A percentile compares a stretch with the other conserved stretches of the same genome.
phyloP scores from a whole-genome alignment of 2,888 invertebrate genomes.

The Nycteola revayana region DNA sequence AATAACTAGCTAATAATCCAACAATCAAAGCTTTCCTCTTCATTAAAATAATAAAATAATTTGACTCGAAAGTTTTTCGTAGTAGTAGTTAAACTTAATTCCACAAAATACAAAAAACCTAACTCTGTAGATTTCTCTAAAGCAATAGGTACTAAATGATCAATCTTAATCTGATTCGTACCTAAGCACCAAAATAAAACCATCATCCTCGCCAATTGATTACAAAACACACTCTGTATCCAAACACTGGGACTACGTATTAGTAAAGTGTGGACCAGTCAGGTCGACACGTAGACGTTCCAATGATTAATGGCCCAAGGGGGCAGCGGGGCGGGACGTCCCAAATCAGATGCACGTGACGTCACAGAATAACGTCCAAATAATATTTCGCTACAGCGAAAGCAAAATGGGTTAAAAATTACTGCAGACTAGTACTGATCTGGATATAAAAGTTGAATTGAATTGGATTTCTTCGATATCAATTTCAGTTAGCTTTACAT shows the following conservation, averaged over 20 bases:
- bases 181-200: conserved; percentile 2
- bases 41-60: too few relatives aligned
- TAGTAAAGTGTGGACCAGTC: conserved; percentile 33
- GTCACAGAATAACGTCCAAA: conserved; percentile 60
- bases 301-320: conserved; percentile 62
- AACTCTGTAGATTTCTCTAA: too few relatives aligned
- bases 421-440: conserved; percentile 29
- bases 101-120: too few relatives aligned
- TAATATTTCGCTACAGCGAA: conserved; percentile 51
- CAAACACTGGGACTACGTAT: conserved; percentile 16
- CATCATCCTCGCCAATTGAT: conserved; percentile 8
- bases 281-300: conserved; percentile 61
- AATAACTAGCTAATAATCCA: too few relatives aligned
- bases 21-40: too few relatives aligned
- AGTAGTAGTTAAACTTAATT: too few relatives aligned
- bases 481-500: background rate
- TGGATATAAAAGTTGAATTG: conserved; percentile 18
- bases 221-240: conserved; percentile 13
- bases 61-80: too few relatives aligned
- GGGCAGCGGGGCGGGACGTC: conserved; percentile 46
- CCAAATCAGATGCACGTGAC: conserved; percentile 75
- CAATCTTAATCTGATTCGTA: too few relatives aligned
- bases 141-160: too few relatives aligned
- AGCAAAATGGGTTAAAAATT: conserved; percentile 38
- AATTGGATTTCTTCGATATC: too few relatives aligned